Evolutionary conservation across 2,888 invertebrate species (phyloP), one percentile per base, ranked within the genome.

Genomic region (Spilosoma lubricipeda): DNA sequence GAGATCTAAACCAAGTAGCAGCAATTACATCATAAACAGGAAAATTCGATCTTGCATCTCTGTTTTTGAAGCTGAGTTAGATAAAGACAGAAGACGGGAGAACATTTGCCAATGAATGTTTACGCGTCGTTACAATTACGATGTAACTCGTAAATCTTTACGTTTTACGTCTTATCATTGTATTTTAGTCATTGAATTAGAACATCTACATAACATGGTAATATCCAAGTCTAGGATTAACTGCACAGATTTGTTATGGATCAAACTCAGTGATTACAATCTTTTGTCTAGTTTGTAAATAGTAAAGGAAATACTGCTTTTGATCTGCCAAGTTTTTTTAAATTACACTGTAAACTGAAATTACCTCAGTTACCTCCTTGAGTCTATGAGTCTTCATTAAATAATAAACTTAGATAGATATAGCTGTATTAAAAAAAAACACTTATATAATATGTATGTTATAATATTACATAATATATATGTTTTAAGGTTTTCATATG

Each of bases 121-220:
- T 82, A 84, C 79, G 83, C 81, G 75, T 72, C 70, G 72, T 78
- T 76, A 76, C 73, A 80, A 69, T 80, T 81, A 82, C 81, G 82
- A 76, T 77, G 72, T 74, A 33, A 36, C 70, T 72, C 72, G 76
- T 84, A 84, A 84, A 85, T 85, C 80, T 77, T 79, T 72, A 77
- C 67, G 76, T 72, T 82, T 78, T 81, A 83, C 73, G 73, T 20
- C 45, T 68, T 76, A 81, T 74, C 75, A 81, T 84, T 78, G 76
- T 68, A 71, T 74, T 76, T 80, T 77, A 84, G 77, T 82, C 77
- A 77, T 80, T 80, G 73, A 75, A 80, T 82, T 77, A 77, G 52
- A 70, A 72, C 66, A 71, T 77, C 71, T 75, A 74, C 72, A 71
- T 78, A 71, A 63, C 42, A 11, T 39, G 30, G 11, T 73, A 76